These are phyloP conservation scores for Clamator glandarius DNA, from an alignment of 2,797 vertebrate species.

Conservation along the genomic window DNA sequence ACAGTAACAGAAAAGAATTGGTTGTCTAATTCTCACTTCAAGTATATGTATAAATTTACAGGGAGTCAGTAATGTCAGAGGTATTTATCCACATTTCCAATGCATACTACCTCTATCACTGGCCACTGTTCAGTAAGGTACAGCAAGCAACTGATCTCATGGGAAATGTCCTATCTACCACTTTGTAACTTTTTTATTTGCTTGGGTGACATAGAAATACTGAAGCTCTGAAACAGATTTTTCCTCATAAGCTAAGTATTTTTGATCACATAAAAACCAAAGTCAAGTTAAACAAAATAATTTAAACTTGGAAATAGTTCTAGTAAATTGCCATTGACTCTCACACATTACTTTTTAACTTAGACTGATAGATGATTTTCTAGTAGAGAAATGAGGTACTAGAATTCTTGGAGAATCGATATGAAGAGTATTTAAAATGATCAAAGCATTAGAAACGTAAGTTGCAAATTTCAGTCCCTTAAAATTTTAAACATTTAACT, in stretches of 20 bases:
- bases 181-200: not conserved
- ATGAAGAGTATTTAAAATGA: not conserved
- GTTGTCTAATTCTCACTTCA: not conserved
- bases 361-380: not conserved
- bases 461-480: not conserved
- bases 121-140: not conserved
- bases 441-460: conserved; percentile 38
- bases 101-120: not conserved
- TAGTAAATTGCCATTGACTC: not conserved
- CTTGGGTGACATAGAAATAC: not conserved
- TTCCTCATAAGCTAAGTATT: not conserved
- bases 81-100: not conserved
- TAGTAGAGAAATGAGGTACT: not conserved
- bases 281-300: not conserved
- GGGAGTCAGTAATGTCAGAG: not conserved
- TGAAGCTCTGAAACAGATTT: not conserved
- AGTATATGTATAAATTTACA: not conserved
- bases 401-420: not conserved
- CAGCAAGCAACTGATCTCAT: not conserved
- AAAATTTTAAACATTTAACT: not conserved
- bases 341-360: not conserved
- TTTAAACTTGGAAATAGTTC: not conserved
- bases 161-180: not conserved
- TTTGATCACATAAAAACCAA: not conserved
- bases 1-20: not conserved